Evolutionary conservation across 2,888 invertebrate genomes (phyloP).

Genomic region (Cantharis rufa): DNA sequence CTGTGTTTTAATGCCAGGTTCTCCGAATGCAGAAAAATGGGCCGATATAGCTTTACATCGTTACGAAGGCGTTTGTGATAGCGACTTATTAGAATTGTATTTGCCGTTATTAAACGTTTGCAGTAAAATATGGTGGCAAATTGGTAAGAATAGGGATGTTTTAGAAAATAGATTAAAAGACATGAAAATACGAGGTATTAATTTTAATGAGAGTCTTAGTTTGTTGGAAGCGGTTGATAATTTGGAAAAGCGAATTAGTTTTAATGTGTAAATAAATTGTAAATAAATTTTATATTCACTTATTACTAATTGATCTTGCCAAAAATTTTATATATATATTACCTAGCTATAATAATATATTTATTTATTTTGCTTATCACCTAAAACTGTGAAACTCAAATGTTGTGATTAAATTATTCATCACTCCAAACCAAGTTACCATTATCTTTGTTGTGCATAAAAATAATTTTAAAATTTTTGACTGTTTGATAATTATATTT

Average conservation of each 20-base stretch:
- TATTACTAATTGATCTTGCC: not conserved
- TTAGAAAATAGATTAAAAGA: slow-evolving; percentile 65
- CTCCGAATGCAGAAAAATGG: slow-evolving; percentile 68
- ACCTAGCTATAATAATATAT: not conserved
- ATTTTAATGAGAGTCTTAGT: slow-evolving; percentile 63
- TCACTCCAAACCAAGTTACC: not conserved
- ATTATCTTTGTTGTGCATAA: not conserved
- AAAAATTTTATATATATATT: not conserved
- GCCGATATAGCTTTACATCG: slow-evolving; percentile 71
- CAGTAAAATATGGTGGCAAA: slow-evolving; percentile 67
- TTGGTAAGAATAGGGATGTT: slow-evolving; percentile 65
- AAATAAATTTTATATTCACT: not conserved
- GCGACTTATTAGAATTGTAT: slow-evolving; percentile 70
- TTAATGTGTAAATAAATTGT: not conserved
- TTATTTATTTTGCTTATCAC: not conserved
- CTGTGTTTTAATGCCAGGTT: slow-evolving; percentile 55
- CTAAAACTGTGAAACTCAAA: not conserved
- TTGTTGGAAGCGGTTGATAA: slow-evolving; percentile 69
- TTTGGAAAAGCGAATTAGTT: slow-evolving; percentile 51
- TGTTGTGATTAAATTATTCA: not conserved
- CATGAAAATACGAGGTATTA: slow-evolving; percentile 69
- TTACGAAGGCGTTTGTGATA: slow-evolving; percentile 73
- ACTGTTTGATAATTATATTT: not conserved
- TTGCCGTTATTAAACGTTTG: slow-evolving; percentile 71
- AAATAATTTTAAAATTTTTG: not conserved